These are phyloP conservation scores for Lasioglossum vierecki DNA, from an alignment of 2,888 invertebrate genomes.

Conservation along the genomic window DNA sequence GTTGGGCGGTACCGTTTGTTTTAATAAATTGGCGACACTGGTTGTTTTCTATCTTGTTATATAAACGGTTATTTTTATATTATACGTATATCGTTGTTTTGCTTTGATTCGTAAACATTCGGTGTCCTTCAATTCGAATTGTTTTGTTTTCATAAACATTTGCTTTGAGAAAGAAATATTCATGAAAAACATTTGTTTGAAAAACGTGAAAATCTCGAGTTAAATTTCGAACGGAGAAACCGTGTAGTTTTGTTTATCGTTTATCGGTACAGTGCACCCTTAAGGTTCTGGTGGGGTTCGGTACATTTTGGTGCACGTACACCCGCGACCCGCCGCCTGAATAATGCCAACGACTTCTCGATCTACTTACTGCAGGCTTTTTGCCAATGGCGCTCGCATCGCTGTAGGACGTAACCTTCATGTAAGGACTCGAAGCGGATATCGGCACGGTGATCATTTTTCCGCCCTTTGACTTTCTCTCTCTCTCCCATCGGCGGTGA, in stretches of 20 bases:
- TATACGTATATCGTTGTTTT: neutral
- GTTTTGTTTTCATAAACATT: neutral
- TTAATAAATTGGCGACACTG: no score
- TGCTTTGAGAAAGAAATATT: no score
- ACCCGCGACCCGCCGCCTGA: slow-evolving; percentile 6
- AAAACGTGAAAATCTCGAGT: neutral
- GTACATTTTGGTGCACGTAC: neutral
- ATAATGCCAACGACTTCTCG: slow-evolving; percentile 35
- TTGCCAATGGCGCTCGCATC: slow-evolving; percentile 80
- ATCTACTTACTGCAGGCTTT: slow-evolving; percentile 77
- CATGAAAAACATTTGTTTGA: no score
- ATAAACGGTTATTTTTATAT: neutral
- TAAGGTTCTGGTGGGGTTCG: neutral
- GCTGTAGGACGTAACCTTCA: slow-evolving; percentile 80
- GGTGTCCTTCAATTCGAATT: neutral
- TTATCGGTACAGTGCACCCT: neutral
- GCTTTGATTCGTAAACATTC: neutral
- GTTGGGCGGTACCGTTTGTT: no score
- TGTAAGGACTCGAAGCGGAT: slow-evolving; percentile 79
- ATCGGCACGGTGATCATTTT: slow-evolving; percentile 82
- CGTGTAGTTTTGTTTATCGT: neutral
- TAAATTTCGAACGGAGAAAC: neutral
- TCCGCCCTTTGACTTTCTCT: slow-evolving; percentile 16
- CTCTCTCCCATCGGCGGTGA: slow-evolving; percentile 39
- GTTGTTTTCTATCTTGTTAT: neutral